Evolutionary conservation across 2,797 vertebrate species (phyloP).

Genomic region (Leptatherina wallacei): DNA sequence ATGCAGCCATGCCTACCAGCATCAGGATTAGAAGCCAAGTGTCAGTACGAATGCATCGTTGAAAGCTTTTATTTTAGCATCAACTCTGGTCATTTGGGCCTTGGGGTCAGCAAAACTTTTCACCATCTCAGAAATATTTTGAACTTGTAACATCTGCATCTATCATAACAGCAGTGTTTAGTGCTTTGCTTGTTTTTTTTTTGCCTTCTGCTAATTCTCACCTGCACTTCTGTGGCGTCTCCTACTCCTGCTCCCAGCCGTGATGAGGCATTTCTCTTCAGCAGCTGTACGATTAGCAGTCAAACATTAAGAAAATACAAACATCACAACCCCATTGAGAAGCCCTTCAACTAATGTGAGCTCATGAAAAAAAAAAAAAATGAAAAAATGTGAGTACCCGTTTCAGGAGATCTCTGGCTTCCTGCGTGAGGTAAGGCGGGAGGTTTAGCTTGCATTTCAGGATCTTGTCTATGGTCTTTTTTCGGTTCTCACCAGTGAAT

Average conservation of each 20-base stretch:
- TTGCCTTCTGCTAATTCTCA: slow-evolving; percentile 59
- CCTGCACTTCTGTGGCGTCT: slow-evolving; percentile 97
- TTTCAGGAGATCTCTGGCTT: slow-evolving; percentile 98
- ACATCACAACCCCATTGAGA: background rate
- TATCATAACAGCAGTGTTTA: background rate
- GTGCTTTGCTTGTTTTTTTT: background rate
- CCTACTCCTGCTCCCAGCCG: slow-evolving; percentile 92
- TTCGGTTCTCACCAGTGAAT: slow-evolving; percentile 97
- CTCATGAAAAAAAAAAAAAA: background rate
- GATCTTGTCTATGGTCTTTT: slow-evolving; percentile 99
- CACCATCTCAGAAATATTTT: background rate
- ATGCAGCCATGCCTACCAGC: background rate
- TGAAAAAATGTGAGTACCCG: slow-evolving; percentile 79
- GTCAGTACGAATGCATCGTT: background rate
- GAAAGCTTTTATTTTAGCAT: background rate
- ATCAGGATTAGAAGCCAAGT: background rate
- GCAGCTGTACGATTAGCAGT: slow-evolving; percentile 83
- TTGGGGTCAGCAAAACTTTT: background rate
- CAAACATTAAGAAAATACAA: slow-evolving; percentile 12
- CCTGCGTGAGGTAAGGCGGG: slow-evolving; percentile 99
- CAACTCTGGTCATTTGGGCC: background rate
- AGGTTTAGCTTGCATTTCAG: slow-evolving; percentile 98
- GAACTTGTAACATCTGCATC: background rate
- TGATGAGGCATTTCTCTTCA: slow-evolving; percentile 97
- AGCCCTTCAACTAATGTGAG: background rate